Base-by-base conservation (phyloP, 2,888 invertebrate genomes). In the Seira sanloemensis region DNA sequence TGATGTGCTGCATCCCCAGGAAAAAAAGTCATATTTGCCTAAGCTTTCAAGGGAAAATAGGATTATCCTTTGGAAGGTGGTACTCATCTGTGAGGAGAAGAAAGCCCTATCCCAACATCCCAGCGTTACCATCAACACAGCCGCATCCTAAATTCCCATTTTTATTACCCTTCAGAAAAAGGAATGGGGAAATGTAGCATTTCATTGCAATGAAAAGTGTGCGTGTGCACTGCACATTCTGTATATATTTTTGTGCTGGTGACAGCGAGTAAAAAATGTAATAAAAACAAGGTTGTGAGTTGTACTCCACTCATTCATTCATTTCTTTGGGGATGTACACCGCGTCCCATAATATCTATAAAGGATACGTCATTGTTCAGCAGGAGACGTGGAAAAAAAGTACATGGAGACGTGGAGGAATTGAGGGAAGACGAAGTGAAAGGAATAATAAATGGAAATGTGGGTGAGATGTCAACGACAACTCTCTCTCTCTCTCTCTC, bases 391-490 rank as follows among this genome's bases (percentile, higher is more conserved):
- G n/a, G 2, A 50, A 50, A 50, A 37, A 50, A 50, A 50, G 50
- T 50, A 50, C 5, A 18, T 50, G 12, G 5, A 2, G 2, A 50
- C 50, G 50, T 50, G 50, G 2, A 50, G 50, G 50, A 50, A 50
- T 50, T 50, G 16, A 50, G 2, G 50, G n/a, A 18, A 16, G n/a
- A 50, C 12, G n/a, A 50, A 50, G 5, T 18, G 16, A 2, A 50
- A 50, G 50, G 50, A 12, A 50, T 50, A 50, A 50, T 50, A 50
- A 50, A 50, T 50, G 50, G 50, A 50, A 50, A 50, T 50, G 50
- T 50, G 50, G 50, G 50, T 50, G 50, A 50, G 50, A n/a, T 50
- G 50, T 50, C 50, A 50, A 50, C 50, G 50, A 50, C 50, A 50
- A 18, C 50, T 12, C n/a, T n/a, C n/a, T n/a, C n/a, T n/a, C n/a